Conservation (phyloP, 2,888 invertebrate species). For the Cetonia aurata region DNA sequence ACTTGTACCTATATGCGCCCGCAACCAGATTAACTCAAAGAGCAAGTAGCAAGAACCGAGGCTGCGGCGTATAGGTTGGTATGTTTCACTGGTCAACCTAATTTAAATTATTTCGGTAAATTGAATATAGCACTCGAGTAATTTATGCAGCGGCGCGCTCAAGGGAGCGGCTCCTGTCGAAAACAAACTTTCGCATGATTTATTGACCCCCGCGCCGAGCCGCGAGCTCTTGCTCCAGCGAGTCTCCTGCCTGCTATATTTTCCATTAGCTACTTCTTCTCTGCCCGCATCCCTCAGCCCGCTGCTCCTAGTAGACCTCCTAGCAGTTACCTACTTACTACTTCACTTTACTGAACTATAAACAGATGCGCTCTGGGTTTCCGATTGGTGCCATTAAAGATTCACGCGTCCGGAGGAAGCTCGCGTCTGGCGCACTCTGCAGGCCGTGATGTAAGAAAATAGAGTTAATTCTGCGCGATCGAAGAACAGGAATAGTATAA, state of each 20-base stretch:
- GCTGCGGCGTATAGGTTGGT: no score
- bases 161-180: constrained; percentile 35
- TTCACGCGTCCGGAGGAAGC: no score
- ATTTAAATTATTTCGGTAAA: constrained; percentile 41
- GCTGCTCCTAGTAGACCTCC: neutral
- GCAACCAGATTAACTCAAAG: no score
- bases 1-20: no score
- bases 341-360: constrained; percentile 41
- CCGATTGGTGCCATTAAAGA: neutral
- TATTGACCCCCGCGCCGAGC: constrained; percentile 37
- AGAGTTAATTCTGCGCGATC: neutral
- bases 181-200: constrained; percentile 46
- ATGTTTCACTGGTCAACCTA: constrained; percentile 29
- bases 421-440: no score
- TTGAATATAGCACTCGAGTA: constrained; percentile 43
- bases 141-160: constrained; percentile 43
- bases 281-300: neutral
- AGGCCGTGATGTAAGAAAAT: no score
- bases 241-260: constrained; percentile 39
- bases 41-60: no score
- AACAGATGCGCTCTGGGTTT: constrained; percentile 43
- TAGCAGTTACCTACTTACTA: constrained; percentile 29
- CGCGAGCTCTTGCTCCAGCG: constrained; percentile 15
- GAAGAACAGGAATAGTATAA: constrained; percentile 7
- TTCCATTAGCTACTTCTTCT: constrained; percentile 33